Evolutionary conservation across 2,113 vertebrate genomes (phyloP).

Genomic region (Aix galericulata): DNA sequence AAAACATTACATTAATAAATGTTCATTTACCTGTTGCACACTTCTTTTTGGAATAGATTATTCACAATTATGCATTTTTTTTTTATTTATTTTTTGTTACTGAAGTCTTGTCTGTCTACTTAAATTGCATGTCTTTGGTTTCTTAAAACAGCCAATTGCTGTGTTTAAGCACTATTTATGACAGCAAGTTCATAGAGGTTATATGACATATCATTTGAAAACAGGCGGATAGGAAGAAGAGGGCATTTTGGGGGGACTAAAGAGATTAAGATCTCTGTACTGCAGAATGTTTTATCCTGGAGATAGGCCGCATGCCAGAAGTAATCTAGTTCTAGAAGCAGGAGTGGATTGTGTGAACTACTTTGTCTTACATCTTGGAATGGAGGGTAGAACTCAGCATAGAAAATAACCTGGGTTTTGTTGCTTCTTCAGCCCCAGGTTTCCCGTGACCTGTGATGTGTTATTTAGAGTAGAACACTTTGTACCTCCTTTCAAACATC

Average conservation of each 20-base stretch:
- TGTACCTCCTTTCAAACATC: background rate
- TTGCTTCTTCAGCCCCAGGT: background rate
- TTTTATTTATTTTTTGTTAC: background rate
- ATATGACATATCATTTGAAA: background rate
- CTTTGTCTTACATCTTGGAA: background rate
- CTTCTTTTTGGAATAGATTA: background rate
- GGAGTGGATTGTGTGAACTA: fast-evolving
- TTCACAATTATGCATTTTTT: background rate
- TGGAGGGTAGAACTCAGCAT: background rate
- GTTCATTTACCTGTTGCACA: background rate
- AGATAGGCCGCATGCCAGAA: background rate
- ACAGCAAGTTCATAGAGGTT: background rate
- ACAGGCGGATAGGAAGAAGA: background rate
- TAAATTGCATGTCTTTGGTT: background rate
- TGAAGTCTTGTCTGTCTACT: background rate
- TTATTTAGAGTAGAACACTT: background rate
- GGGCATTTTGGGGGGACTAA: background rate
- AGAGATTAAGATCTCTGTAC: background rate
- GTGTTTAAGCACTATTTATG: background rate
- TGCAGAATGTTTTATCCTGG: background rate
- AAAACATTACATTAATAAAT: background rate
- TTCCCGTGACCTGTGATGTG: background rate
- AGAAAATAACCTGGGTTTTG: background rate
- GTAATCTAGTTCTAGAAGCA: background rate
- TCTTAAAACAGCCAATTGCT: background rate